Percentiles rank a stretch among this genome's conserved stretches.
Conservation (phyloP, 2,888 invertebrate genomes). For the Drosophila fungiperda region DNA sequence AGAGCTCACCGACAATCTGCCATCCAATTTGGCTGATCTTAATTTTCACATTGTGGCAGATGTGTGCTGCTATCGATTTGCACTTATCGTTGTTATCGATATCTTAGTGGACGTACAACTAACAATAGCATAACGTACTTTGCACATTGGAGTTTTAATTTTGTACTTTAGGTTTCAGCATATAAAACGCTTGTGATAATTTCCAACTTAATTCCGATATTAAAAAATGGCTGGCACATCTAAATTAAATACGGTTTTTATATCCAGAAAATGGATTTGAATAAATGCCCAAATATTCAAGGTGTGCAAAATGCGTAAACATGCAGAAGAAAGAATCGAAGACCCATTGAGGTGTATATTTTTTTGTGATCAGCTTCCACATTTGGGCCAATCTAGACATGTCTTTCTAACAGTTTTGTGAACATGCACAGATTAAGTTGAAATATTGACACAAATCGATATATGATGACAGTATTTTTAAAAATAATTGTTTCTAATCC, state of each 20-base stretch:
- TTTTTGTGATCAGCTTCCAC: background rate
- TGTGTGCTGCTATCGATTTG: background rate
- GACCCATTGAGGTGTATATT: background rate
- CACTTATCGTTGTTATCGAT: background rate
- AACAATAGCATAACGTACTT: background rate
- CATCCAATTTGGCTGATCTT: background rate
- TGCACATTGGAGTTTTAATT: background rate
- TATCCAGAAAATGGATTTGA: too few relatives aligned
- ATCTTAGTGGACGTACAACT: background rate
- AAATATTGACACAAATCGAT: background rate
- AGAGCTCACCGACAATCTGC: background rate
- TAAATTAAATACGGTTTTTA: background rate
- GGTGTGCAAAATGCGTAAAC: background rate
- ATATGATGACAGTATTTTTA: background rate
- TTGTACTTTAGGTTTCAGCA: background rate
- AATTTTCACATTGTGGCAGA: background rate
- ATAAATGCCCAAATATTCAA: background rate
- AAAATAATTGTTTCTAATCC: background rate
- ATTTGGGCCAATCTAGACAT: background rate
- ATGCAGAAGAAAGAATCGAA: background rate
- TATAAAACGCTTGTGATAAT: background rate
- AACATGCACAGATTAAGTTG: background rate
- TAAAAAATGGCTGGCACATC: background rate
- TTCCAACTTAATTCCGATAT: background rate
- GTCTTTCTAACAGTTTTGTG: too few relatives aligned